Percentiles rank a stretch among this genome's conserved stretches.
phyloP scores from a whole-genome alignment of 64 coral and sea anemone species.

The Hydrozoanthus tunicans region DNA sequence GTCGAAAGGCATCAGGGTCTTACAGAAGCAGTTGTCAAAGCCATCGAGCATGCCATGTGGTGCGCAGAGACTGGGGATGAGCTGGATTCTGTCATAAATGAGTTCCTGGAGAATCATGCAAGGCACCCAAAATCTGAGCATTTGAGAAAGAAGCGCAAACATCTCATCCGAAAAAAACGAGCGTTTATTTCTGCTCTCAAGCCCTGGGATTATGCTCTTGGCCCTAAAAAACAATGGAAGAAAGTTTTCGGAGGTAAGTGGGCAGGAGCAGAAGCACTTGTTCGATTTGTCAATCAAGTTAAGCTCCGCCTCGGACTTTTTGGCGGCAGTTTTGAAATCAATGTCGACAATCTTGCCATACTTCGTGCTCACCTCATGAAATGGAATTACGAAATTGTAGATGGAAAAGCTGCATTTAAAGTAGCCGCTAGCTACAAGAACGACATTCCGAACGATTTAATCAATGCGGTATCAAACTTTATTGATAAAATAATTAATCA shows the following conservation, averaged over 20 bases:
- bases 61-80: slow-evolving; percentile 62
- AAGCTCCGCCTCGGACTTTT: slow-evolving; percentile 82
- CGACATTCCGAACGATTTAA: slow-evolving; percentile 96
- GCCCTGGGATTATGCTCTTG: slow-evolving; percentile 78
- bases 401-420: slow-evolving; percentile 96
- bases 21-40: slow-evolving; percentile 58
- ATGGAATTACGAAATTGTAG: slow-evolving; percentile 76
- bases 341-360: slow-evolving; percentile 82
- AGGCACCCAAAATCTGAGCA: slow-evolving; percentile 66
- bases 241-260: slow-evolving; percentile 76
- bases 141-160: slow-evolving; percentile 59
- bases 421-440: slow-evolving; percentile 95
- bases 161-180: slow-evolving; percentile 79
- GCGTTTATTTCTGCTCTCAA: slow-evolving; percentile 82
- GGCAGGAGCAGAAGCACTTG: slow-evolving; percentile 77
- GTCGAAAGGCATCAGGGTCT: slow-evolving; percentile 77
- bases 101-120: slow-evolving; percentile 92
- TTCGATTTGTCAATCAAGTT: slow-evolving; percentile 86
- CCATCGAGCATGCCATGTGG: slow-evolving; percentile 86
- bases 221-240: slow-evolving; percentile 69
- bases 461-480: slow-evolving; percentile 78
- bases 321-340: slow-evolving; percentile 92
- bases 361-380: slow-evolving; percentile 76
- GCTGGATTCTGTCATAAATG: slow-evolving; percentile 71
- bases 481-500: slow-evolving; percentile 78